phyloP scores from a whole-genome alignment of 2,888 invertebrate species.

The Autographa gamma region DNA sequence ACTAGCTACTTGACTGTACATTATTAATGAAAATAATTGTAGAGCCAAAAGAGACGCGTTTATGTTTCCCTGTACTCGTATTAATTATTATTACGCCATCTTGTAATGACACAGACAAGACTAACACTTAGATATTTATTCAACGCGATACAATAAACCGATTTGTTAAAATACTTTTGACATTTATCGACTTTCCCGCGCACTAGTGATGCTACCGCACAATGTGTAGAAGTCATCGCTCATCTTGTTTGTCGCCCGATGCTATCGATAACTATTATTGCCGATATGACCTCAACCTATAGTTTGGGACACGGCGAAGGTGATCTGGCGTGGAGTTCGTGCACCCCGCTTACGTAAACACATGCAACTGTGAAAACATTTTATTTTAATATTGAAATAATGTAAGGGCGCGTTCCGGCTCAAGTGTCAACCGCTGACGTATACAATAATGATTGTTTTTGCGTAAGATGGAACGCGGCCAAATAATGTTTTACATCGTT shows the following conservation, averaged over 20 bases:
- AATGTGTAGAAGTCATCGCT: slow-evolving; percentile 65
- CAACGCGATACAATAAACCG: slow-evolving; percentile 44
- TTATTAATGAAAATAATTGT: neutral
- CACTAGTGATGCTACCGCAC: slow-evolving; percentile 48
- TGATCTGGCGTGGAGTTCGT: slow-evolving; percentile 80
- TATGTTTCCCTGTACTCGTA: neutral
- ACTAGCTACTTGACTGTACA: neutral
- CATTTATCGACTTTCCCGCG: slow-evolving; percentile 71
- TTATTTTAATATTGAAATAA: slow-evolving; percentile 69
- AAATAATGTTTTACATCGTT: slow-evolving; percentile 44
- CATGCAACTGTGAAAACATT: slow-evolving; percentile 79
- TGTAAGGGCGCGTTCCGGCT: slow-evolving; percentile 59
- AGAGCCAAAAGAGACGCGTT: neutral
- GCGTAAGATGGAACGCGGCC: slow-evolving; percentile 52
- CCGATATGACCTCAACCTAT: slow-evolving; percentile 82
- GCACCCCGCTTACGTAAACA: slow-evolving; percentile 84
- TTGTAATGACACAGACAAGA: neutral
- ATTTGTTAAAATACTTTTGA: slow-evolving; percentile 66
- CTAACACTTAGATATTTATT: slow-evolving; percentile 24
- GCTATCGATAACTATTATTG: slow-evolving; percentile 83
- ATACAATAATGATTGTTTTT: slow-evolving; percentile 54
- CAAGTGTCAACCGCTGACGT: slow-evolving; percentile 50
- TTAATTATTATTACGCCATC: neutral
- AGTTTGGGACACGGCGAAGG: slow-evolving; percentile 85
- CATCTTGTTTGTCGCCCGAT: slow-evolving; percentile 77